phyloP scores from a whole-genome alignment of 2,888 invertebrate genomes.

The Tortricodes alternella region DNA sequence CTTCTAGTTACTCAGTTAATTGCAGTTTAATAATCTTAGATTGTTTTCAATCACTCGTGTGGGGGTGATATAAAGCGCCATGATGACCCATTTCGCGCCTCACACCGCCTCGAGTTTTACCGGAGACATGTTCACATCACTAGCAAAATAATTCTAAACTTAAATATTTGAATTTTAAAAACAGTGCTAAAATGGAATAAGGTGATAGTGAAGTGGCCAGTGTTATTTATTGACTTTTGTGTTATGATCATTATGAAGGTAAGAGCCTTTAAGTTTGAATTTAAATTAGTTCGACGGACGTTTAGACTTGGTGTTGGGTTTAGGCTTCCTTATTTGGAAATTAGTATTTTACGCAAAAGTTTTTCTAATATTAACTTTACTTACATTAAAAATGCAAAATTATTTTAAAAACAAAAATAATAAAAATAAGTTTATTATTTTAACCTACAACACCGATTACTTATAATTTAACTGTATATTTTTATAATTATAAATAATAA shows the following conservation, averaged over 20 bases:
- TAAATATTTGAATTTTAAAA: constrained; percentile 15
- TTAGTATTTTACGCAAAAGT: too few species aligned
- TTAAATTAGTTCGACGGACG: neutral
- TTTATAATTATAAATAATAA: too few species aligned
- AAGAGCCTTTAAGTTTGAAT: constrained; percentile 10
- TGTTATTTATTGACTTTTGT: constrained; percentile 28
- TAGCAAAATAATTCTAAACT: constrained; percentile 1
- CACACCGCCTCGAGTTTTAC: constrained; percentile 51
- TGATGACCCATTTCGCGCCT: constrained; percentile 72
- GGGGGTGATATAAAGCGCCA: constrained; percentile 67
- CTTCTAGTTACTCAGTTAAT: constrained; percentile 21
- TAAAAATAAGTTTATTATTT: too few species aligned
- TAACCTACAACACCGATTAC: neutral
- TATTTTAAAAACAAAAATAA: too few species aligned
- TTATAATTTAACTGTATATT: neutral
- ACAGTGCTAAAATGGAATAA: constrained; percentile 32
- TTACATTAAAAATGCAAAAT: too few species aligned
- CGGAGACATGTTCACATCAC: constrained; percentile 24
- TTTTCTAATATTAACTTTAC: too few species aligned
- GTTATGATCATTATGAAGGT: constrained; percentile 30
- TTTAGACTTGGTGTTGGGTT: too few species aligned
- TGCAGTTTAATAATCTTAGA: constrained; percentile 5
- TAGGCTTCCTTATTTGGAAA: too few species aligned
- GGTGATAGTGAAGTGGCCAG: constrained; percentile 33
- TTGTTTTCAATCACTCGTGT: constrained; percentile 36